Conservation (phyloP, 2,888 invertebrate species). For the Xestia xanthographa region DNA sequence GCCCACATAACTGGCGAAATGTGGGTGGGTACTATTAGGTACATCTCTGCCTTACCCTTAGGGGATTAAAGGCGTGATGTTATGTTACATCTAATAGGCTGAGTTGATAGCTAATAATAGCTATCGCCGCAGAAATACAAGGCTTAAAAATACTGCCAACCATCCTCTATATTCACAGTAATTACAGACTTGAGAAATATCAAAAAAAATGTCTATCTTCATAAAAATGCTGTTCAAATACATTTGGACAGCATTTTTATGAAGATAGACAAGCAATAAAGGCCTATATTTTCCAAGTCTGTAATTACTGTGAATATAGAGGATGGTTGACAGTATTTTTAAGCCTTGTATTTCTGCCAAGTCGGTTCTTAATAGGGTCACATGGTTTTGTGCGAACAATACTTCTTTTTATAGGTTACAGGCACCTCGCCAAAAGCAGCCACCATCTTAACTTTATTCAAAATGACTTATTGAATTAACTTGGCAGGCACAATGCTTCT, state of each 20-base stretch:
- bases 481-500: slow-evolving; percentile 52
- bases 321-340: neutral
- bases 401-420: slow-evolving; percentile 26
- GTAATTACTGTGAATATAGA: neutral
- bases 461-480: slow-evolving; percentile 30
- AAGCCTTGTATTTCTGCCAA: slow-evolving; percentile 22
- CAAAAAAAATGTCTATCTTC: neutral
- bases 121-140: slow-evolving; percentile 9
- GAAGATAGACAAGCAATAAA: neutral
- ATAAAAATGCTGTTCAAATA: neutral
- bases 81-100: neutral
- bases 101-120: too few relatives aligned
- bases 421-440: slow-evolving; percentile 41
- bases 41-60: too few relatives aligned
- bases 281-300: neutral
- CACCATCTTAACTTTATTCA: slow-evolving; percentile 26
- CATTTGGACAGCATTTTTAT: neutral
- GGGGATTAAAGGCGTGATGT: too few relatives aligned
- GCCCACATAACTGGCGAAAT: too few relatives aligned
- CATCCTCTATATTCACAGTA: neutral
- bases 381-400: slow-evolving; percentile 33
- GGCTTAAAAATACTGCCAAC: slow-evolving; percentile 1
- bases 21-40: too few relatives aligned
- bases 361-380: slow-evolving; percentile 7
- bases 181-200: neutral